These are phyloP conservation scores for Galagoides demidoff DNA, from an alignment of 2,797 vertebrate species.

Conservation along the genomic window DNA sequence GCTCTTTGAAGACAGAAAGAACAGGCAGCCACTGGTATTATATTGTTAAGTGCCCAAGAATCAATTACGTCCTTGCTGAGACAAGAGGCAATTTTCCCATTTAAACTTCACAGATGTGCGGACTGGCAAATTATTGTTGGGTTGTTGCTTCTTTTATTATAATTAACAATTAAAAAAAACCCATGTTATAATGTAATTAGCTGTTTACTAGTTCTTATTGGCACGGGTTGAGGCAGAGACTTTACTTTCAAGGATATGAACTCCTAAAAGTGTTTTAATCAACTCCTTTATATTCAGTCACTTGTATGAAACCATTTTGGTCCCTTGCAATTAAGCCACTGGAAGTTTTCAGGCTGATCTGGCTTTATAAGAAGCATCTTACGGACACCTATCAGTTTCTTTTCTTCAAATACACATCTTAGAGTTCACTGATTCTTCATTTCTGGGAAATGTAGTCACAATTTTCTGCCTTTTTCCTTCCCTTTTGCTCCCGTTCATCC, in stretches of 20 bases:
- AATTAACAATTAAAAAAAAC: slow-evolving; percentile 83
- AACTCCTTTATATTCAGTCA: slow-evolving; percentile 75
- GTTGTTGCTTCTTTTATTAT: slow-evolving; percentile 82
- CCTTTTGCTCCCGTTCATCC: neutral
- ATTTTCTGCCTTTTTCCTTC: neutral
- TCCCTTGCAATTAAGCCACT: slow-evolving; percentile 45
- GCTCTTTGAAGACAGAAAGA: slow-evolving; percentile 75
- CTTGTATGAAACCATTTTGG: slow-evolving; percentile 29
- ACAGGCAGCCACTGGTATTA: slow-evolving; percentile 73
- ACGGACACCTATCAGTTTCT: slow-evolving; percentile 12
- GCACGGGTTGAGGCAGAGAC: slow-evolving; percentile 51
- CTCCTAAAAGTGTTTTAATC: slow-evolving; percentile 82
- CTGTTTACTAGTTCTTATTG: slow-evolving; percentile 83
- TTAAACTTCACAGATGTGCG: slow-evolving; percentile 80
- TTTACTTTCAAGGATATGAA: slow-evolving; percentile 68
- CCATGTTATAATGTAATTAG: slow-evolving; percentile 81
- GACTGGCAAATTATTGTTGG: slow-evolving; percentile 82
- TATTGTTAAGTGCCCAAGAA: slow-evolving; percentile 81
- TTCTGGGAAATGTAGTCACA: neutral
- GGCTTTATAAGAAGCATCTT: slow-evolving; percentile 33
- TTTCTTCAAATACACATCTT: slow-evolving; percentile 34
- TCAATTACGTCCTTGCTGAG: slow-evolving; percentile 84
- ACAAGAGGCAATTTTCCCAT: slow-evolving; percentile 84
- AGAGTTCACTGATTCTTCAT: slow-evolving; percentile 26
- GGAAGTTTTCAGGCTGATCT: slow-evolving; percentile 49